Conservation (phyloP, 2,797 vertebrate genomes). For the Aphelocoma californica region DNA sequence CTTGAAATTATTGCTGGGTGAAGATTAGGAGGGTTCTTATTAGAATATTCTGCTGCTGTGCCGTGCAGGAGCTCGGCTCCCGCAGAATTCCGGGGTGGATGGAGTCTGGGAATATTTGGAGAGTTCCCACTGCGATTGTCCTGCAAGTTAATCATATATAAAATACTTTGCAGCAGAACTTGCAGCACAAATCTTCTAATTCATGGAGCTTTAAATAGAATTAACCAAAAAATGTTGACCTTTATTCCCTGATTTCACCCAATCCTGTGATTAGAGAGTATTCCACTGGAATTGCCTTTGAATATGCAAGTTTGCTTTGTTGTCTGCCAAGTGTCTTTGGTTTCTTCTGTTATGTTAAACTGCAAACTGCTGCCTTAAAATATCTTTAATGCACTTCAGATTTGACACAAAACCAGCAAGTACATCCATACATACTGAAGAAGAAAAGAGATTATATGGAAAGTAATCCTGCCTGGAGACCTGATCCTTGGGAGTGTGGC, state of each 20-base stretch:
- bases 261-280: neutral
- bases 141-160: neutral
- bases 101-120: conserved; percentile 25
- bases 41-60: conserved; percentile 76
- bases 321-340: conserved; percentile 2
- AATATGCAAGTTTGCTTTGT: conserved; percentile 9
- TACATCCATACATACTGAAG: neutral
- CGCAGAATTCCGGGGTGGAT: conserved; percentile 30
- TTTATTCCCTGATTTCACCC: conserved; percentile 10
- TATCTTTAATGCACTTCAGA: neutral
- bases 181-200: neutral
- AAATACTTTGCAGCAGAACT: neutral
- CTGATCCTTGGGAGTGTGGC: neutral
- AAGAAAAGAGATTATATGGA: neutral
- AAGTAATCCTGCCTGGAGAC: neutral
- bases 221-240: neutral
- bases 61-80: conserved; percentile 40
- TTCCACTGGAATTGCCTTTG: neutral
- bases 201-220: neutral
- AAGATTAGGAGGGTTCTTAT: conserved; percentile 88
- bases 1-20: conserved; percentile 87
- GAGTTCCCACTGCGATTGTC: conserved; percentile 22
- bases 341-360: neutral
- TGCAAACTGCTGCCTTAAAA: neutral
- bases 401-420: neutral